Base-by-base conservation (phyloP, 2,113 vertebrate species). In the Triplophysa rosa region DNA sequence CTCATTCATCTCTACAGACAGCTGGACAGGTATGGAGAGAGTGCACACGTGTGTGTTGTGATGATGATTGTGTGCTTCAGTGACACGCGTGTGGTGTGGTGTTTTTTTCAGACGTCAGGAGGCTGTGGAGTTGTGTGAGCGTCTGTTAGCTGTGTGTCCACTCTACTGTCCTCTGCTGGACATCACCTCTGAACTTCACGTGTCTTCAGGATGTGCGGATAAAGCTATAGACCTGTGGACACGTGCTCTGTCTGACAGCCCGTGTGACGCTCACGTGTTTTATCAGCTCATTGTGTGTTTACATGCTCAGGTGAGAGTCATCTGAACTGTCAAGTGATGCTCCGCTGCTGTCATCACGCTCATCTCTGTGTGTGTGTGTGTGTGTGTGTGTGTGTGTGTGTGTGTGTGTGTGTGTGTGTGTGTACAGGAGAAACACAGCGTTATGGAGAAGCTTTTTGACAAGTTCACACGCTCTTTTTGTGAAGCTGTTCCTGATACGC, bases 251-350 rank as follows among this genome's bases (percentile, higher is more conserved):
- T 92, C 92, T 11, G 93, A 86, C 85, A 92, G 92, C 83, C 93
- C 93, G 79, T 89, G 94, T 82, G 94, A 95, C 58, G 94, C 95
- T 0, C 90, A 94, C 79, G 80, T 98, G 80, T 96, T 99, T 90
- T 96, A 96, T 88, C 89, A 88, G 62, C 91, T 90, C 79, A 95
- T 95, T 92, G 94, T 91, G 88, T 96, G 95, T 89, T 92, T 99
- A 86, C 92, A 95, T 84, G 82, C 88, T 45, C 95, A 97, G 96
- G 97, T 98, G 92, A 64, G 79, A 29, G 0, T 19, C 7, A 8
- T 37, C 33, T 37, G 33, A 37, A 7, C 33, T 37, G 7, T 37
- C 33, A 37, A 12, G 42, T 45, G 42, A 45, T 45, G 11, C 42
- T 11, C 33, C 5, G 6, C 33, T 37, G 33, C 5, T 37, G 33